These are phyloP conservation scores for Hydrophis major DNA, from an alignment of 2,797 vertebrate genomes.

Conservation along the genomic window DNA sequence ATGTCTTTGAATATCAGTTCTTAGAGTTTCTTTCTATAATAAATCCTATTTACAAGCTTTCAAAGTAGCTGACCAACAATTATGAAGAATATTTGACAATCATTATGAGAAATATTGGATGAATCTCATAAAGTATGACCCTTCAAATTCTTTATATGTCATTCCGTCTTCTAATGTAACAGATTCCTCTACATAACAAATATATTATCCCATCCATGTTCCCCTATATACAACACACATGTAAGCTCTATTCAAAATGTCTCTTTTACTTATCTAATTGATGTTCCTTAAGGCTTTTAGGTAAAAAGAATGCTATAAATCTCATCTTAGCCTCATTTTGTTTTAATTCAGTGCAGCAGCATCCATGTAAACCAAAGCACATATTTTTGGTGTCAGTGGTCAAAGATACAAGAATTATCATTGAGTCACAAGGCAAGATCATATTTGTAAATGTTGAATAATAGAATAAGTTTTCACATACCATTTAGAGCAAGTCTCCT, in stretches of 20 bases:
- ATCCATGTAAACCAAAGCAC: slow-evolving; percentile 24
- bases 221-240: not conserved
- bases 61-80: not conserved
- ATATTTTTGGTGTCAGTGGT: slow-evolving; percentile 3
- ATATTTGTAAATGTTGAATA: slow-evolving; percentile 6
- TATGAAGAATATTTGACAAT: not conserved
- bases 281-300: slow-evolving; percentile 4
- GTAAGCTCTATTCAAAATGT: not conserved
- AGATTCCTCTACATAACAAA: not conserved
- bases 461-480: slow-evolving; percentile 24
- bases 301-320: slow-evolving; percentile 29
- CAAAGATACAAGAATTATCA: slow-evolving; percentile 26
- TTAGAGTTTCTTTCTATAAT: not conserved
- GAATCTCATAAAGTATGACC: not conserved
- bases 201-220: not conserved
- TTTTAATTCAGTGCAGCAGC: slow-evolving; percentile 26
- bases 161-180: not conserved
- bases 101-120: not conserved
- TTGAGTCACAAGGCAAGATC: slow-evolving; percentile 9
- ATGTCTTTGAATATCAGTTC: not conserved
- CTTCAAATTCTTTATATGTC: not conserved
- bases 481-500: slow-evolving; percentile 2
- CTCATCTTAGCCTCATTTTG: slow-evolving; percentile 22
- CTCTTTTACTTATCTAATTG: slow-evolving; percentile 9
- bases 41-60: not conserved